Percentiles rank a stretch among this genome's conserved stretches.
Evolutionary conservation across 2,113 vertebrate species (phyloP).

Genomic region (Stictonetta naevosa): DNA sequence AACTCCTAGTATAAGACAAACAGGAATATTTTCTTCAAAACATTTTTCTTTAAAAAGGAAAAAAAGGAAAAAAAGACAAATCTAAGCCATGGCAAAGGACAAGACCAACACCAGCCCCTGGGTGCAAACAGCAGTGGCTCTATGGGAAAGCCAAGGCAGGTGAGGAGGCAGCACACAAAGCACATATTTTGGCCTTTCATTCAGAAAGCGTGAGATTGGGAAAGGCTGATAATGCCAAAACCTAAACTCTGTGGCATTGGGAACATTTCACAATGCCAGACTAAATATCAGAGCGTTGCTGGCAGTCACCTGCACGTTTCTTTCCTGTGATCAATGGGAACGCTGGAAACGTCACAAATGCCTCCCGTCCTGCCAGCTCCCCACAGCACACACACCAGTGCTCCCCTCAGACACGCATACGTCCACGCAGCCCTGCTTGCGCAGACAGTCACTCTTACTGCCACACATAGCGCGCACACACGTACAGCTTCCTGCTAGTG

Average conservation of each 20-base stretch:
- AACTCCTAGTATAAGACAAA: not conserved
- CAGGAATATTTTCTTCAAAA: not conserved
- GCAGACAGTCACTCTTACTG: fast-evolving
- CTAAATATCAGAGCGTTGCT: fast-evolving
- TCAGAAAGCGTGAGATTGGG: not conserved
- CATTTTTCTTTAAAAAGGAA: not conserved
- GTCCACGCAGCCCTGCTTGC: fast-evolving
- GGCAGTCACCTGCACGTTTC: fast-evolving
- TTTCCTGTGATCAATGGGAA: fast-evolving
- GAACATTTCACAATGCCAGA: not conserved
- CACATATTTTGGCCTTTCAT: not conserved
- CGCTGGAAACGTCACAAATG: not conserved
- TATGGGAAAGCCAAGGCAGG: not conserved
- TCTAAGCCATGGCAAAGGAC: not conserved
- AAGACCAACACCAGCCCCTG: not conserved
- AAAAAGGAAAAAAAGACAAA: not conserved
- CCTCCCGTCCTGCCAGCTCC: not conserved
- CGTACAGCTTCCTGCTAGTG: not conserved
- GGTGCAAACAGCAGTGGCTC: not conserved
- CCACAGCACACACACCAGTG: fast-evolving
- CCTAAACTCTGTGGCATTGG: not conserved
- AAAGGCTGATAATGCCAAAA: not conserved
- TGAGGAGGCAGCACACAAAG: not conserved
- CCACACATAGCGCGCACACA: fast-evolving
- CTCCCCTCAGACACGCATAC: not conserved